Base-by-base conservation (phyloP, 1,140 invertebrate species). In the Apocrypta bakeri region DNA sequence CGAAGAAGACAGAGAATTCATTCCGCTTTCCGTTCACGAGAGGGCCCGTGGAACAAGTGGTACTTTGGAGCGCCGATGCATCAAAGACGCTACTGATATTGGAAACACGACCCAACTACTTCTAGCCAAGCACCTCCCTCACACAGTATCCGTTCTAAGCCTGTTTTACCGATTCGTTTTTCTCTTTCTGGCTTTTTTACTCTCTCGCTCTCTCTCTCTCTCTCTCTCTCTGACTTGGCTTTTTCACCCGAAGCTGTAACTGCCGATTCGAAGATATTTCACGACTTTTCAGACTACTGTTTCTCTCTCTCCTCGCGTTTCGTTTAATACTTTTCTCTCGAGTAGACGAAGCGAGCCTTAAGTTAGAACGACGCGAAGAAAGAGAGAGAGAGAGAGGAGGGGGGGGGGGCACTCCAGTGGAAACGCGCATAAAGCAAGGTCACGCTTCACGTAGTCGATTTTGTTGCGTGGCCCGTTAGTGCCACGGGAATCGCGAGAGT, bases 81-180 rank as follows among this genome's bases (percentile, higher is more conserved):
- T 88, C 87, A 89, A 88, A 86, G 85, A 84, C 84, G 83, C 83
- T 83, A 85, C 86, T 86, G 83, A 85, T 84, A 88, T 88, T 87
- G 87, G 85, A 89, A 88, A 88, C 84, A 86, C 81, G 85, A 86
- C 64, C 79, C 82, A 86, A 84, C 75, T 86, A 86, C 81, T 86
- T 84, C 85, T 56, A n/a, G 37, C 76, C 68, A 37, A 37, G 33
- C 33, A 9, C 56, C 77, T 31, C 56, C 14, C 68, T 21, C 25
- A 21, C 25, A n/a, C 56, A 48, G 33, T 74, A 83, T 79, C 76
- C 31, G 66, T 61, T 42, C 48, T 48, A 12, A 9, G n/a, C 68
- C 31, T 81, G 31, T 81, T 74, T 74, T 29, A 42, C 33, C 33
- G 31, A 73, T 14, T 73, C 56, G 21, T 42, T 74, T 72, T 66